Evolutionary conservation across 37 sponge, comb jelly and placozoan genomes (phyloP), one percentile per base, ranked within the genome.

Genomic region (Beroe ovata): DNA sequence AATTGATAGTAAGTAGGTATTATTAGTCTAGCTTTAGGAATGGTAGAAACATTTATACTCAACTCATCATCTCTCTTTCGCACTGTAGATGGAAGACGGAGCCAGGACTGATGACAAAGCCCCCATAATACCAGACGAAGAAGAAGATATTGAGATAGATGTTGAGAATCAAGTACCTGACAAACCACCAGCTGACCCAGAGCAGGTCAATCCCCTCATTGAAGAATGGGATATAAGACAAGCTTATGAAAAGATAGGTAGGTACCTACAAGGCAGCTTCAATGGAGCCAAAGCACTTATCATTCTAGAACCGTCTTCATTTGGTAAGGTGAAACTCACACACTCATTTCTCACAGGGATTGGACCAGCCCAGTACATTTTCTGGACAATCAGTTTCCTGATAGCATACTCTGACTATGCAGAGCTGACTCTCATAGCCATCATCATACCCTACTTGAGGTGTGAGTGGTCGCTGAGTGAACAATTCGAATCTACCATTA

Each of bases 391-490:
- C 18, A 69, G 71, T 69, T 69, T 69, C 38, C 71, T 69, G 38
- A 69, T 69, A 6, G 71, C 71, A 28, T 69, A 69, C 71, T 69
- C 71, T 25, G 71, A 69, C 71, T 69, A 69, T 35, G 71, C 71
- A 36, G 71, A 69, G 20, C 38, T 69, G 38, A 69, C 71, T 29
- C 71, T 69, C 38, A 69, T 69, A 11, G 71, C 71, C 30, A 29
- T 69, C 3, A 69, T 69, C 4, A 69, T 69, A 29, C 71, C 71
- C 3, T 69, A 69, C 38, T 8, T 69, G 25, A 29, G 71, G 32
- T 69, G 71, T 25, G 71, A 69, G 25, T 69, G 71, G 71, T 16
- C 18, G 26, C 38, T 69, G 36, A 25, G 26, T 29, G 20, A 29
- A 21, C 14, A 3, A 35, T 69, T 69, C 36, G 71, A 69, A 21